Conservation (phyloP, 2,888 invertebrate species). For the Thysanoteuthis rhombus region DNA sequence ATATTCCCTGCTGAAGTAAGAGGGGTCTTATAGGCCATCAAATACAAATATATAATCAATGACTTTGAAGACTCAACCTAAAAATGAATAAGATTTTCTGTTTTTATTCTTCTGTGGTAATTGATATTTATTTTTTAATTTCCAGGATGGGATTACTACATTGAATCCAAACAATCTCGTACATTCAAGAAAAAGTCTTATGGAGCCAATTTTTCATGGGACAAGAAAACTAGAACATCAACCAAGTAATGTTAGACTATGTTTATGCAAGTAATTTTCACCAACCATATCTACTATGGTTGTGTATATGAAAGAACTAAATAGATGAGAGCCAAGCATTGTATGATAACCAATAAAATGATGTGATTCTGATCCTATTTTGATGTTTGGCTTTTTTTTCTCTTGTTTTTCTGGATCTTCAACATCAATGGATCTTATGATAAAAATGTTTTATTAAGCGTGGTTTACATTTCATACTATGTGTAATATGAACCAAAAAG, state of each 20-base stretch:
- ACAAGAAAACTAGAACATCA: slow-evolving; percentile 90
- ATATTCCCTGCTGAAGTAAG: too few relatives aligned
- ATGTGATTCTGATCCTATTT: not conserved
- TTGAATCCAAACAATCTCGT: slow-evolving; percentile 80
- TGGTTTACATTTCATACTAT: not conserved
- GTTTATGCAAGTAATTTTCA: not conserved
- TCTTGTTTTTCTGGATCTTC: not conserved
- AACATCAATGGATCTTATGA: not conserved
- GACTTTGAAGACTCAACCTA: too few relatives aligned
- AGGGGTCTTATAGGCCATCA: too few relatives aligned
- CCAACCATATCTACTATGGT: not conserved
- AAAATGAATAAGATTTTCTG: too few relatives aligned
- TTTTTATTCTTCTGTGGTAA: not conserved
- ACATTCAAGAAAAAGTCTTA: slow-evolving; percentile 87
- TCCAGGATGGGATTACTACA: slow-evolving; percentile 83
- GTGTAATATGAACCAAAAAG: too few relatives aligned
- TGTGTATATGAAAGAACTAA: not conserved
- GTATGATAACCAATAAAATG: not conserved
- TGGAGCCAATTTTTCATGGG: slow-evolving; percentile 95
- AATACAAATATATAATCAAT: too few relatives aligned
- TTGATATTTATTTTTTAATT: not conserved
- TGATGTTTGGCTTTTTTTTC: not conserved
- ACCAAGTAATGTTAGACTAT: slow-evolving; percentile 77
- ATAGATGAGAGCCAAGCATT: not conserved
- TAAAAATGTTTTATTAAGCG: not conserved